Evolutionary conservation across 2,888 invertebrate species (phyloP).

Genomic region (Apamea crenata): DNA sequence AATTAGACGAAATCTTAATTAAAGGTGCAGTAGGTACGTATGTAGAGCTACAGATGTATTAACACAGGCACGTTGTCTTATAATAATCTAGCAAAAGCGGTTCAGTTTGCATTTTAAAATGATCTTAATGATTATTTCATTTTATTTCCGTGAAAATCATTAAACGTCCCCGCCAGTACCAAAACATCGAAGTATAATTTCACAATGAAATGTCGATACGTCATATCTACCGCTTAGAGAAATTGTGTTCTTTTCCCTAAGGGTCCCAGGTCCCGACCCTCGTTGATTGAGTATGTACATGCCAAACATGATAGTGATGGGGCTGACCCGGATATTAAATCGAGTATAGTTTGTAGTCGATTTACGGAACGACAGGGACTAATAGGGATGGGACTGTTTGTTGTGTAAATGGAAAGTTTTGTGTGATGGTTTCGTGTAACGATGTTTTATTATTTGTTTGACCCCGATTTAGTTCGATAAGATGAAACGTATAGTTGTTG

Average conservation of each 20-base stretch:
- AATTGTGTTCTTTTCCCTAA: constrained; percentile 36
- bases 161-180: not conserved
- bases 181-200: not conserved
- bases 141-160: not conserved
- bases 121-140: not conserved
- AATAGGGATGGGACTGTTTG: constrained; percentile 8
- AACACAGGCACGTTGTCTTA: not conserved
- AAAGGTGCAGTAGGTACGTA: not conserved
- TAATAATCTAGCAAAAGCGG: not conserved
- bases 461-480: not conserved
- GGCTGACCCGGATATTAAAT: constrained; percentile 51
- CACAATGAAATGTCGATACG: not conserved
- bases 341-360: constrained; percentile 45
- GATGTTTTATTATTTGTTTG: not conserved
- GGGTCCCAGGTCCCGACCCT: constrained; percentile 2
- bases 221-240: constrained; percentile 15
- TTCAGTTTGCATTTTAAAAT: not conserved
- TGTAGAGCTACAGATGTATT: not conserved
- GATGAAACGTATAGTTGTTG: not conserved
- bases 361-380: constrained; percentile 24
- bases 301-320: constrained; percentile 44
- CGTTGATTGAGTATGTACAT: constrained; percentile 51
- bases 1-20: not conserved
- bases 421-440: not conserved
- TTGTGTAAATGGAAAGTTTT: constrained; percentile 5